Percentiles rank a stretch among this genome's conserved stretches.
phyloP scores from a whole-genome alignment of 2,797 vertebrate species.

The Karalla daura region DNA sequence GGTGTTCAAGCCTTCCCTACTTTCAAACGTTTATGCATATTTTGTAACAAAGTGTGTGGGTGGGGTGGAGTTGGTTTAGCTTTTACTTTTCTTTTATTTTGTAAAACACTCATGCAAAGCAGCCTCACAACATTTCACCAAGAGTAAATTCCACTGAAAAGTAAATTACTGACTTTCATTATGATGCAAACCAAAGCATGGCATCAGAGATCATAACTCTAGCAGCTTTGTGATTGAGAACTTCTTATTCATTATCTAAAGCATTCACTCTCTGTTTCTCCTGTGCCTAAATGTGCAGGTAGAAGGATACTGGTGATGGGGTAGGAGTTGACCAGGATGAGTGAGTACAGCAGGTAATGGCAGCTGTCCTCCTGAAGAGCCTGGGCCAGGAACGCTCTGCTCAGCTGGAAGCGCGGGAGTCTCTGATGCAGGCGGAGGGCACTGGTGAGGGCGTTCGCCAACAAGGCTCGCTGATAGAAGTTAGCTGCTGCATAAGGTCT shows the following conservation, averaged over 20 bases:
- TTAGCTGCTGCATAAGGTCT: constrained; percentile 96
- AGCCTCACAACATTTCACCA: too few relatives aligned
- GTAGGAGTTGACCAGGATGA: constrained; percentile 98
- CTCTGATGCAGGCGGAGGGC: constrained; percentile 96
- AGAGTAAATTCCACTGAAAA: too few relatives aligned
- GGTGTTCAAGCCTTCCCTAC: too few relatives aligned
- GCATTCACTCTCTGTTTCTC: not conserved
- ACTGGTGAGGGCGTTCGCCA: constrained; percentile 98
- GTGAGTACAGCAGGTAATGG: constrained; percentile 97
- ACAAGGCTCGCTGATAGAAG: constrained; percentile 97
- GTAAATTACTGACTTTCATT: not conserved
- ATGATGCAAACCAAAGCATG: not conserved
- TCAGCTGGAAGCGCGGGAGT: constrained; percentile 95
- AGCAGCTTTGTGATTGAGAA: not conserved
- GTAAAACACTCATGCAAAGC: too few relatives aligned
- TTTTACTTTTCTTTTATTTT: too few relatives aligned
- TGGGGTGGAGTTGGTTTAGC: too few relatives aligned
- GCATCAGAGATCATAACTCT: not conserved
- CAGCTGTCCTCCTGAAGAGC: constrained; percentile 98
- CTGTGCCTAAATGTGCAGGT: not conserved
- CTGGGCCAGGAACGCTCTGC: constrained; percentile 93
- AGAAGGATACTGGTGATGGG: constrained; percentile 98
- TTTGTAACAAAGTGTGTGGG: too few relatives aligned
- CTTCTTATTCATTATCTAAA: not conserved
- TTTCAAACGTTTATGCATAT: too few relatives aligned